Base-by-base conservation (phyloP, 2,888 invertebrate genomes). In the Gymnosoma rotundatum region DNA sequence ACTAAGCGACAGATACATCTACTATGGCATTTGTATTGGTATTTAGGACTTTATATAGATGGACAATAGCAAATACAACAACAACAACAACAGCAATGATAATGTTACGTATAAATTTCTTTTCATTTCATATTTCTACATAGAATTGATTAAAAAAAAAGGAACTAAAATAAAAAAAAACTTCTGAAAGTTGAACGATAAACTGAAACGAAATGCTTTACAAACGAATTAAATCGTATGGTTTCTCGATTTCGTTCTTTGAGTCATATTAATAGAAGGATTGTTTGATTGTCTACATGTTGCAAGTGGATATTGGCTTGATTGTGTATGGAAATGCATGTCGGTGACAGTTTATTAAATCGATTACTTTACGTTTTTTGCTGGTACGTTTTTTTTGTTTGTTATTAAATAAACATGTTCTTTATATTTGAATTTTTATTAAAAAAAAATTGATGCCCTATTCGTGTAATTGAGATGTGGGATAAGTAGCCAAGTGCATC, bases 261-360 rank as follows among this genome's bases (percentile, higher is more conserved):
- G 61, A 61, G 63, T 32, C 73, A 50, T 38, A 64, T 50, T 20
- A 76, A 76, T 60, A 50, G 60, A 70, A 81, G 73, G 60, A 70
- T 75, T 74, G 58, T 61, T 56, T 78, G 79, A 72, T 76, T 58
- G 52, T 66, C 48, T 48, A 52, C 20, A 66, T 75, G 70, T 60
- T 83, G 74, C 54, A 69, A 45, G 73, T 56, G 42, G 52, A 18
- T 70, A n/a, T 75, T 58, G 25, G 8, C 21, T 10, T 60, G 60
- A 21, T n/a, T 63, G 54, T 48, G 58, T 76, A 60, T 54, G 52
- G 16, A 74, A 78, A 58, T 81, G 70, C 88, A 90, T 90, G 90
- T 87, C 89, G 90, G 89, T 91, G 90, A 90, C 90, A 90, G 91
- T 90, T 90, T 91, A 90, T 90, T 90, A 90, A 90, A 91, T 91